Evolutionary conservation across 2,797 vertebrate species (phyloP).

Genomic region (Sebastes kiyomatsui): DNA sequence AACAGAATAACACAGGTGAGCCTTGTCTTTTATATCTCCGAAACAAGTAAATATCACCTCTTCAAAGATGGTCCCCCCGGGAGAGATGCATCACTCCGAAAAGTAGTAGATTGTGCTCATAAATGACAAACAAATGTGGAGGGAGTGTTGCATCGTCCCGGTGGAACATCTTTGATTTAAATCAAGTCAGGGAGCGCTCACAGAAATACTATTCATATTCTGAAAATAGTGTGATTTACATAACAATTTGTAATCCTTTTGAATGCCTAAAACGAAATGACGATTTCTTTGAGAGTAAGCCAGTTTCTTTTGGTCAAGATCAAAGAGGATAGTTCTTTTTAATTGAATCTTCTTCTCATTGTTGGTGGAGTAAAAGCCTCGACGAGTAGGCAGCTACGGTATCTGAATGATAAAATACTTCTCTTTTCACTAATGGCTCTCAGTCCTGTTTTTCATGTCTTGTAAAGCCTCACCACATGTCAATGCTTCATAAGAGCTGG

Average conservation of each 20-base stretch:
- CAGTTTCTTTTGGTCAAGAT: not conserved
- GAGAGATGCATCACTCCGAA: not conserved
- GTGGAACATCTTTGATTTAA: constrained; percentile 11
- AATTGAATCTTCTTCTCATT: not conserved
- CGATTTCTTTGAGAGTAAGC: not conserved
- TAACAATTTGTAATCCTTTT: constrained; percentile 5
- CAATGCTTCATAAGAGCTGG: not conserved
- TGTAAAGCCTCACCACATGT: not conserved
- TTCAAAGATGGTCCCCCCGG: not conserved
- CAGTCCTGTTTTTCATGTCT: not conserved
- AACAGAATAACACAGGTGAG: not conserved
- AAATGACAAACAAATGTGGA: not conserved
- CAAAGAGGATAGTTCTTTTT: not conserved
- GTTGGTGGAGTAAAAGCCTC: not conserved
- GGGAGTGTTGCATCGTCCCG: not conserved
- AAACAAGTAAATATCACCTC: constrained; percentile 4
- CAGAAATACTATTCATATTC: not conserved
- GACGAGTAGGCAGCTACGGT: not conserved
- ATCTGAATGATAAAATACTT: not conserved
- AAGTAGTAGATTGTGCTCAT: not conserved
- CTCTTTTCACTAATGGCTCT: not conserved
- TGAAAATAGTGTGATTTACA: not conserved
- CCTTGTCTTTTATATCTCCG: not conserved
- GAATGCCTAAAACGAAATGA: not conserved
- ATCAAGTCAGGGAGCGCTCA: not conserved